Percentiles rank a stretch among this genome's conserved stretches.
phyloP scores from a whole-genome alignment of 2,888 invertebrate species.

The Carterocephalus palaemon region DNA sequence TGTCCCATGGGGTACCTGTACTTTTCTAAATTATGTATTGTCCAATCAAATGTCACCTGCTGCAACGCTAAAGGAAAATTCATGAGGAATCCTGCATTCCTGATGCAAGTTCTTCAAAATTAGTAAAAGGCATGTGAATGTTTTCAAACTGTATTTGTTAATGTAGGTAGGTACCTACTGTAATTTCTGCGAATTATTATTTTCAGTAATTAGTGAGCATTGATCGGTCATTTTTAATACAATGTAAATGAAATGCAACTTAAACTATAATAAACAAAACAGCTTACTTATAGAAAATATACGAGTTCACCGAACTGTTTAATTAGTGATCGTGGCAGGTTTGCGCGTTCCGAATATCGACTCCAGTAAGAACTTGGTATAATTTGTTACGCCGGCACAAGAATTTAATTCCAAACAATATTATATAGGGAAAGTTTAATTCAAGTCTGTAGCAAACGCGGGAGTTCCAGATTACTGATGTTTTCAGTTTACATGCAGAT shows the following conservation, averaged over 20 bases:
- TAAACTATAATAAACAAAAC: conserved; percentile 14
- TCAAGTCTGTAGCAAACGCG: conserved; percentile 32
- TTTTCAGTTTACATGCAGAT: conserved; percentile 38
- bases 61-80: too few species aligned
- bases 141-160: too few species aligned
- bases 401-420: conserved; percentile 31
- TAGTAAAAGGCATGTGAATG: too few species aligned
- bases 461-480: conserved; percentile 35
- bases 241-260: conserved; percentile 22
- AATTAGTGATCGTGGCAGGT: conserved; percentile 15
- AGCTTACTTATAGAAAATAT: conserved; percentile 18
- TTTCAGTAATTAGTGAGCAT: too few species aligned
- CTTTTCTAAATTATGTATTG: too few species aligned
- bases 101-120: too few species aligned
- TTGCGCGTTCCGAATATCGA: conserved; percentile 16
- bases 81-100: too few species aligned
- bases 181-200: too few species aligned
- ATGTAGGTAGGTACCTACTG: too few species aligned
- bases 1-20: too few species aligned
- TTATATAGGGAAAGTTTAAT: conserved; percentile 32
- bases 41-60: too few species aligned
- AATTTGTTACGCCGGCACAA: conserved; percentile 22
- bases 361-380: conserved; percentile 10
- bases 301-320: conserved; percentile 9
- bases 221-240: too few species aligned